These are phyloP conservation scores for Tubulanus polymorphus DNA, from an alignment of 2,888 invertebrate genomes.

Conservation along the genomic window DNA sequence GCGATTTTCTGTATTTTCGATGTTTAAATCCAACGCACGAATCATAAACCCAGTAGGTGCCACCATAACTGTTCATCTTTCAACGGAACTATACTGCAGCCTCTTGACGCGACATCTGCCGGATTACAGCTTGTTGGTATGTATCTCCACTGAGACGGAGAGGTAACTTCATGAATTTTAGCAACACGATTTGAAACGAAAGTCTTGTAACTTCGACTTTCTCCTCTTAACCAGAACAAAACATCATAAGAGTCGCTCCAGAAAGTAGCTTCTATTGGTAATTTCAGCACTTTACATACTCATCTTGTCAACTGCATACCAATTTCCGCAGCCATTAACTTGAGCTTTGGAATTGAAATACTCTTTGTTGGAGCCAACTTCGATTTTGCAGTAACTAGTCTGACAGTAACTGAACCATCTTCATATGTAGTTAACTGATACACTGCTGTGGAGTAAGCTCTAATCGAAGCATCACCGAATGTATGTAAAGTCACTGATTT, in stretches of 20 bases:
- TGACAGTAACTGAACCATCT: not conserved
- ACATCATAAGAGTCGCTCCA: slow-evolving; percentile 14
- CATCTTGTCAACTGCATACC: not conserved
- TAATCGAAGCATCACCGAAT: too few relatives aligned
- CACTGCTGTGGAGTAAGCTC: too few relatives aligned
- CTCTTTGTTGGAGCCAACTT: slow-evolving; percentile 7
- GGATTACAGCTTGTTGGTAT: slow-evolving; percentile 9
- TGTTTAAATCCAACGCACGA: not conserved
- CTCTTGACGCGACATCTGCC: slow-evolving; percentile 10
- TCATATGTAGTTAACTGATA: too few relatives aligned
- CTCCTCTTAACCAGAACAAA: slow-evolving; percentile 5
- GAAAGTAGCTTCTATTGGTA: slow-evolving; percentile 4
- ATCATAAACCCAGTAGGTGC: slow-evolving; percentile 5
- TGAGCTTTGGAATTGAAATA: too few relatives aligned
- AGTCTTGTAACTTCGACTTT: slow-evolving; percentile 5
- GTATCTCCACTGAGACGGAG: slow-evolving; percentile 9
- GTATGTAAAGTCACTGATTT: too few relatives aligned
- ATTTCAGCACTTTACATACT: slow-evolving; percentile 1
- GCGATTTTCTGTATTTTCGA: not conserved
- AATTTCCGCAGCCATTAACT: slow-evolving; percentile 8
- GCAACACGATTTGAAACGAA: slow-evolving; percentile 11
- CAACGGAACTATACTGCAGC: slow-evolving; percentile 1
- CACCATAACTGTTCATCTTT: slow-evolving; percentile 8
- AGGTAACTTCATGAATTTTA: slow-evolving; percentile 6
- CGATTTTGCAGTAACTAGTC: slow-evolving; percentile 4